These are phyloP conservation scores for Zaprionus vittiger DNA, from an alignment of 1,140 invertebrate species.

Conservation along the genomic window DNA sequence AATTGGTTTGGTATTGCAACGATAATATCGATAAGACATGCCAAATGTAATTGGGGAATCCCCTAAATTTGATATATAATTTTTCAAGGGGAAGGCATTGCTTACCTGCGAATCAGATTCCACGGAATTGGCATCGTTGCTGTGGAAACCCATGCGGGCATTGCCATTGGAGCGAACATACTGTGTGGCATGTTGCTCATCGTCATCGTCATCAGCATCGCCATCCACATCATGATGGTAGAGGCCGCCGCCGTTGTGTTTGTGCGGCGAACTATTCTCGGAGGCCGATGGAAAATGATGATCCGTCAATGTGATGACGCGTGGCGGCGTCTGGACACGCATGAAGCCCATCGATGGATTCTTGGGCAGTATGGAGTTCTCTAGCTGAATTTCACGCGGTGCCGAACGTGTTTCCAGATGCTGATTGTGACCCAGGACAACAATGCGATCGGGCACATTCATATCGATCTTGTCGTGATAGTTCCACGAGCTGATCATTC, in stretches of 20 bases:
- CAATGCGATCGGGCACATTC: conserved; percentile 95
- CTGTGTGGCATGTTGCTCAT: conserved; percentile 58
- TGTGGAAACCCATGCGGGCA: conserved; percentile 74
- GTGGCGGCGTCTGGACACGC: conserved; percentile 91
- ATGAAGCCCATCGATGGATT: conserved; percentile 88
- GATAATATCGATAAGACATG: background rate
- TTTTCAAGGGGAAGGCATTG: background rate
- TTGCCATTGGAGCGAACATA: conserved; percentile 76
- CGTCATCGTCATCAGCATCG: conserved; percentile 60
- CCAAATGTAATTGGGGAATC: background rate
- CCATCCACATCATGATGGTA: conserved; percentile 58
- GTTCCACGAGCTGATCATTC: conserved; percentile 87
- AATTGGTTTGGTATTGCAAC: background rate
- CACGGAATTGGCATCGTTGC: conserved; percentile 74
- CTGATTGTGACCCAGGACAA: conserved; percentile 93
- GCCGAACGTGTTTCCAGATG: conserved; percentile 92
- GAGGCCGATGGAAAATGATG: conserved; percentile 91
- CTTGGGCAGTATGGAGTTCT: conserved; percentile 90
- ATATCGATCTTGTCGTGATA: conserved; percentile 92
- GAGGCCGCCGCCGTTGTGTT: conserved; percentile 53
- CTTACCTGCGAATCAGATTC: conserved; percentile 81
- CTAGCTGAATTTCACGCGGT: conserved; percentile 92
- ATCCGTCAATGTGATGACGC: conserved; percentile 92
- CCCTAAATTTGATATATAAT: background rate
- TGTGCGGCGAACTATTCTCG: conserved; percentile 85